These are phyloP conservation scores for Gymnoscopelus microlampas DNA, from an alignment of 2,797 vertebrate genomes.

Conservation along the genomic window DNA sequence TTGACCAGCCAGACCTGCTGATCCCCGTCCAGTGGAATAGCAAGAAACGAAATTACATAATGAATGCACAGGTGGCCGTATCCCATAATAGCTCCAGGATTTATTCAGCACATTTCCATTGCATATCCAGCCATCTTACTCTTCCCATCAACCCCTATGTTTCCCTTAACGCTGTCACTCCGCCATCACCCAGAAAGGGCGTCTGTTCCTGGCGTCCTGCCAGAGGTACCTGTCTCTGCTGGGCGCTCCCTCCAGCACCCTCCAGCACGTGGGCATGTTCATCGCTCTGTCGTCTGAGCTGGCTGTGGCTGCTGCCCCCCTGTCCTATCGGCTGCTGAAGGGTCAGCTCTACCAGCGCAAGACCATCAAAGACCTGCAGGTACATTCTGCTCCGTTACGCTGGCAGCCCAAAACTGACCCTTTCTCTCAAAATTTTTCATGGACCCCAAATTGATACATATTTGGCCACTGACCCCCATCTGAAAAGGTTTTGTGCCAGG, in stretches of 20 bases:
- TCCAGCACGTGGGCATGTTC: conserved; percentile 79
- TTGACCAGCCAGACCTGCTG: conserved; percentile 91
- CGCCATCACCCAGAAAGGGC: conserved; percentile 62
- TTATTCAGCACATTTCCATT: conserved; percentile 14
- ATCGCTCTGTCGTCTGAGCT: conserved; percentile 77
- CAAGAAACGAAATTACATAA: conserved; percentile 75
- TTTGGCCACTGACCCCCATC: no score
- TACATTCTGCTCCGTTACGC: conserved; percentile 34
- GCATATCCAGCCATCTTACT: background rate
- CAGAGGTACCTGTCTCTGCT: conserved; percentile 80
- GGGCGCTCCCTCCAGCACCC: conserved; percentile 71
- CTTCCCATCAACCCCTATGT: conserved; percentile 9
- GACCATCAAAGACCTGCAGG: conserved; percentile 86
- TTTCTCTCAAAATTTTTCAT: no score
- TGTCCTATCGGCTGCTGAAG: conserved; percentile 73
- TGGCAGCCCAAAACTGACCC: no score
- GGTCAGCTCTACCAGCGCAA: conserved; percentile 82
- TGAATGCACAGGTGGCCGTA: conserved; percentile 78
- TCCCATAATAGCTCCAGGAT: background rate
- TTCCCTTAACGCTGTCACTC: background rate
- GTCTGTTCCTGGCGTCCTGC: conserved; percentile 55
- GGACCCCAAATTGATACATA: no score
- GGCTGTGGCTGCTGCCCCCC: conserved; percentile 76
- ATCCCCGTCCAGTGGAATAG: conserved; percentile 85
- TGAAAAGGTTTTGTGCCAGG: no score